A percentile compares a stretch with the other conserved stretches of the same genome.
Evolutionary conservation across 1,140 invertebrate species (phyloP).

Genomic region (Drosophila ananassae): DNA sequence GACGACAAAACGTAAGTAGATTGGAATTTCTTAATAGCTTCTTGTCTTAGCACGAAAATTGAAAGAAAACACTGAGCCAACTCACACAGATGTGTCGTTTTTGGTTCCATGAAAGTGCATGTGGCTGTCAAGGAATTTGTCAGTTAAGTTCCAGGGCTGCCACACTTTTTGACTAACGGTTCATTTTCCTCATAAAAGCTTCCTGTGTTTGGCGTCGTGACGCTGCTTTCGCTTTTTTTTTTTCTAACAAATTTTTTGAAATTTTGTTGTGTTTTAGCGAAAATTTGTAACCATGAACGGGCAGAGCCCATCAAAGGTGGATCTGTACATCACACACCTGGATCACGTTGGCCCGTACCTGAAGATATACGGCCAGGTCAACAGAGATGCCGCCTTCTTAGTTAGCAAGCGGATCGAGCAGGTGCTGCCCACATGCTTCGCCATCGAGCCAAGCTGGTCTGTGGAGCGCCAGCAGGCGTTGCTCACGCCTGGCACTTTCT

Average conservation of each 20-base stretch:
- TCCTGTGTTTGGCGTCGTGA: no score
- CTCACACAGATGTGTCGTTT: not conserved
- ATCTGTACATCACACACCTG: conserved; percentile 86
- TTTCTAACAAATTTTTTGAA: no score
- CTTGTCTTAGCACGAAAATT: not conserved
- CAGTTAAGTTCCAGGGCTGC: conserved; percentile 20
- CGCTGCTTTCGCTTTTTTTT: no score
- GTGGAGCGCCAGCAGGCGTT: conserved; percentile 69
- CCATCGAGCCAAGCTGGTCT: conserved; percentile 69
- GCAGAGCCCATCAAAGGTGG: conserved; percentile 43
- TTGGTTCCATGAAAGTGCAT: conserved; percentile 5
- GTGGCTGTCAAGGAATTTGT: not conserved
- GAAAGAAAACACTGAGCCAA: conserved; percentile 13
- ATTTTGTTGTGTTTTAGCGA: conserved; percentile 44
- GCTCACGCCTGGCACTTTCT: conserved; percentile 60
- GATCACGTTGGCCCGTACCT: conserved; percentile 87
- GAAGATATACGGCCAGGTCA: conserved; percentile 88
- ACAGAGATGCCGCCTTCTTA: conserved; percentile 63
- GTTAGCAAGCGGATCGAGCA: conserved; percentile 69
- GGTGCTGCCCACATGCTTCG: conserved; percentile 66
- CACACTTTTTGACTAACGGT: conserved; percentile 25
- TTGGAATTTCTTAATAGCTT: conserved; percentile 66
- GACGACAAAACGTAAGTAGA: conserved; percentile 74
- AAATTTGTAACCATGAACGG: conserved; percentile 54
- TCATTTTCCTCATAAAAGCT: not conserved